phyloP scores from a whole-genome alignment of 1,140 invertebrate genomes.

The Acarapis woodi region DNA sequence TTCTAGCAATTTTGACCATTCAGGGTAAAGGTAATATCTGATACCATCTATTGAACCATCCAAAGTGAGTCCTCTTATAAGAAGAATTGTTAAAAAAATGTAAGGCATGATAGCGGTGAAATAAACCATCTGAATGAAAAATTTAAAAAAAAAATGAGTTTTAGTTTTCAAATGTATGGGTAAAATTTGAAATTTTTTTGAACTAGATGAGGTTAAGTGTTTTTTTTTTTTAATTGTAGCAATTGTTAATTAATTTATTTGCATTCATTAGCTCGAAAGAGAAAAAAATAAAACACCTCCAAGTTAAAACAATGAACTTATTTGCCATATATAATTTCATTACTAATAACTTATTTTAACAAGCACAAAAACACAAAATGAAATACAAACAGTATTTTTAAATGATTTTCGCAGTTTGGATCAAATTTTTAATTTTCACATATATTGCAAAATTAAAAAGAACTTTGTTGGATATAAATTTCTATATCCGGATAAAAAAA shows the following conservation, averaged over 20 bases:
- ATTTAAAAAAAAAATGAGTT: conserved; percentile 3
- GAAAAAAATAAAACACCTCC: background rate
- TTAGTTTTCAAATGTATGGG: background rate
- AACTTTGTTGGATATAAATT: too few relatives aligned
- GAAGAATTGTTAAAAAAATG: conserved; percentile 58
- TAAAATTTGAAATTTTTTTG: conserved; percentile 5
- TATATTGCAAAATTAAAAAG: too few relatives aligned
- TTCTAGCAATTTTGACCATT: conserved; percentile 59
- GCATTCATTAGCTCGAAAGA: too few relatives aligned
- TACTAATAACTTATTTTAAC: too few relatives aligned
- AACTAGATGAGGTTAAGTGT: too few relatives aligned
- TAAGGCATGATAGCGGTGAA: conserved; percentile 81
- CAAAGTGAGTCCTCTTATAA: conserved; percentile 57
- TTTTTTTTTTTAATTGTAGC: too few relatives aligned
- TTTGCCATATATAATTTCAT: background rate
- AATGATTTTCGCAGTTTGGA: too few relatives aligned
- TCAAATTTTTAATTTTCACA: too few relatives aligned
- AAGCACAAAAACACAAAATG: too few relatives aligned
- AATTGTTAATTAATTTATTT: too few relatives aligned
- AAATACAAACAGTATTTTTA: too few relatives aligned
- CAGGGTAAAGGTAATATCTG: conserved; percentile 70
- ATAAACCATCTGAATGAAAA: conserved; percentile 51
- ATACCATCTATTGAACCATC: conserved; percentile 69
- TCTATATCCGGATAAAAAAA: too few relatives aligned
- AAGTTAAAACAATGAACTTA: background rate